Percentiles rank a stretch among this genome's conserved stretches.
Evolutionary conservation across 2,113 vertebrate genomes (phyloP).

Genomic region (Prolemur simus): DNA sequence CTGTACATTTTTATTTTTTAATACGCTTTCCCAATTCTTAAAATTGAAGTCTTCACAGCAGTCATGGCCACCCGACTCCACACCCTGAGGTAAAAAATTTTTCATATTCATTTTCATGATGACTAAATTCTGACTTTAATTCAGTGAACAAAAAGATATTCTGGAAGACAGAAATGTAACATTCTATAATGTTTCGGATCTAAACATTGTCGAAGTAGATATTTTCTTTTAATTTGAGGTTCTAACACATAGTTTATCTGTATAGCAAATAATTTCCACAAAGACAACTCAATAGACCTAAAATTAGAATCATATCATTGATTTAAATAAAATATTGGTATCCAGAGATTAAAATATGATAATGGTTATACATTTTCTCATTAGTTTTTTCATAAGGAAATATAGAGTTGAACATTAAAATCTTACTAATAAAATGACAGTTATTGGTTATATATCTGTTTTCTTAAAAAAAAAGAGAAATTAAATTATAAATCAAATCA

Average conservation of each 20-base stretch:
- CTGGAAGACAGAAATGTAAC: not conserved
- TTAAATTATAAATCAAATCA: slow-evolving; percentile 35
- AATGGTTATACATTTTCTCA: not conserved
- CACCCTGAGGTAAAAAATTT: not conserved
- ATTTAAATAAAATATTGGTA: slow-evolving; percentile 13
- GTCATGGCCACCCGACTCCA: not conserved
- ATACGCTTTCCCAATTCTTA: not conserved
- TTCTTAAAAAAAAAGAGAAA: slow-evolving; percentile 34
- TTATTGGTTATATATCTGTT: not conserved
- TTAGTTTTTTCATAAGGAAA: slow-evolving; percentile 13
- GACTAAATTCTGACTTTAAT: not conserved
- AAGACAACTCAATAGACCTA: not conserved
- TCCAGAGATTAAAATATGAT: slow-evolving; percentile 4
- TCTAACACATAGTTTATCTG: not conserved
- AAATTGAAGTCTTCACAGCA: not conserved
- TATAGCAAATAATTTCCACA: not conserved
- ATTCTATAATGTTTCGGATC: not conserved
- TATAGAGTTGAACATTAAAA: slow-evolving; percentile 13
- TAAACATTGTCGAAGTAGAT: not conserved
- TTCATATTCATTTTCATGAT: not conserved
- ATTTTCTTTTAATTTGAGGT: slow-evolving; percentile 22
- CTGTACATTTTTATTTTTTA: not conserved
- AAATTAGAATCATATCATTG: not conserved
- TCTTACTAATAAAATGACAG: not conserved
- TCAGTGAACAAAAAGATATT: slow-evolving; percentile 23